These are phyloP conservation scores for Calidris pygmaea DNA, from an alignment of 2,113 vertebrate genomes.

Conservation along the genomic window DNA sequence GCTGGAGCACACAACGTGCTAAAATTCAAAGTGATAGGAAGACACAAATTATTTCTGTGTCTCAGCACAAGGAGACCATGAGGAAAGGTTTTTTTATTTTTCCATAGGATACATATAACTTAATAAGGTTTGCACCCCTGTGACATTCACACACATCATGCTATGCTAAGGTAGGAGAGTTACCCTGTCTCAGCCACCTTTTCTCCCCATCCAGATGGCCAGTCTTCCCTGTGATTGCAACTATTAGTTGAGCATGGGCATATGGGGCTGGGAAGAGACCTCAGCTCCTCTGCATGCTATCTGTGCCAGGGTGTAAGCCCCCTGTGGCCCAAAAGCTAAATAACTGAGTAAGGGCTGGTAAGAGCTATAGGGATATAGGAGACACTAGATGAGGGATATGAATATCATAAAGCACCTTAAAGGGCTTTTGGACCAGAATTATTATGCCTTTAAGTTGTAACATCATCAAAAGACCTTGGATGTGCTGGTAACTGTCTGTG, in stretches of 20 bases:
- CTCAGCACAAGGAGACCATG: not conserved
- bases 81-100: not conserved
- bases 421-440: not conserved
- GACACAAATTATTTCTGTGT: not conserved
- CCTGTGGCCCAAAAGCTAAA: not conserved
- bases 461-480: not conserved
- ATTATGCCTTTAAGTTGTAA: not conserved
- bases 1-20: not conserved
- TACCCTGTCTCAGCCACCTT: not conserved
- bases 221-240: not conserved
- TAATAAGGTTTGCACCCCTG: not conserved
- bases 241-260: not conserved
- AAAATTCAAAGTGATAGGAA: not conserved
- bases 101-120: not conserved
- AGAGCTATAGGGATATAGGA: not conserved
- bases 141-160: not conserved
- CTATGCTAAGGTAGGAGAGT: not conserved
- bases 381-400: not conserved
- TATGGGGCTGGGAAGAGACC: not conserved
- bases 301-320: not conserved
- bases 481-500: not conserved
- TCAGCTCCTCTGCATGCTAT: not conserved
- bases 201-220: not conserved
- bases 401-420: not conserved
- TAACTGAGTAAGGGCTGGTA: not conserved